Evolutionary conservation across 2,888 invertebrate genomes (phyloP), one percentile per base, ranked within the genome.

Genomic region (Erebia aethiops): DNA sequence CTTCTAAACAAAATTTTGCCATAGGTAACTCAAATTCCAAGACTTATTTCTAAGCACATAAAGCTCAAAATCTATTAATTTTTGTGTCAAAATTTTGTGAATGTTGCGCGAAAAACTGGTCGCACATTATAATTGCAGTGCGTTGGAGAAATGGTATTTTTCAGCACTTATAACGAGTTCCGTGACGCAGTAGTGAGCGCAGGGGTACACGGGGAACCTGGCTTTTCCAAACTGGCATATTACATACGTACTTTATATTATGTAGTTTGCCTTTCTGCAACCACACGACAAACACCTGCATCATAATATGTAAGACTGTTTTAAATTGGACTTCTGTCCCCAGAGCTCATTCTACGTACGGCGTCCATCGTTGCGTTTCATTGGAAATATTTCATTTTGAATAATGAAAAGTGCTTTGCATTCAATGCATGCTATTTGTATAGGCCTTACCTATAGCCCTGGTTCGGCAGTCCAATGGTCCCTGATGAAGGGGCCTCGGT

Each of bases 71-170:
- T 75, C 46, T 41, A 49, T 71, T 74, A 66, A 16, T 7, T 71
- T 64, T 35, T 69, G 41, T 56, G 54, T 60, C 49, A 58, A 62
- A 67, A 60, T 67, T 71, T 58, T 68, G 62, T 66, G 66, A 69
- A 26, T 75, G 67, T 74, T 71, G 72, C 73, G 75, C 75, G 73
- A 75, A 77, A 75, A 57, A 26, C 11, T 57, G 26, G 10, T 54
- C 54, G 54, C 54, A 16, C 18, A 54, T 18, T 54, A 18, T 1
- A 54, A 11, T 18, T 26, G 56, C 26, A 5, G 14, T 21, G 14
- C 26, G 11, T 21, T 3, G 16, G 16, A 16, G 1, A 18, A 9
- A 54, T 11, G n/a, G 2, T n/a, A 52, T n/a, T 16, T 52, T n/a
- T 49, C 13, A 52, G 16, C 16, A 16, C 16, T n/a, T 52, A 7